Base-by-base conservation (phyloP, 2,797 vertebrate species). In the Anguilla anguilla region DNA sequence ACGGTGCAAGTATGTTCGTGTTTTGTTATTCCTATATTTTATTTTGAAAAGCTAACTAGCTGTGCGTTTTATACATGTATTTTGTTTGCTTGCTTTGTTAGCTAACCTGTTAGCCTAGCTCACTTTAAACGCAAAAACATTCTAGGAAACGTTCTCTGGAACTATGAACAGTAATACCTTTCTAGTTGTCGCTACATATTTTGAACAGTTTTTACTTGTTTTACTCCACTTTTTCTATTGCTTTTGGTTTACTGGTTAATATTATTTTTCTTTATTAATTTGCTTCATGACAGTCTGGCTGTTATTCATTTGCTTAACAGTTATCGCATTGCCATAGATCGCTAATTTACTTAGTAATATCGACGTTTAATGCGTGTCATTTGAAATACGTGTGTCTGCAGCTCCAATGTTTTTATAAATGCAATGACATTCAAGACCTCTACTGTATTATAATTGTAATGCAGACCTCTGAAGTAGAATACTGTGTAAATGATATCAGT, bases 261-360 rank as follows among this genome's bases (percentile, higher is more conserved):
- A 25, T 72, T 43, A 15, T 6, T 87, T 84, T 72, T 11, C 13
- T 84, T 31, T 17, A 28, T 57, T 57, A 9, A 17, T 87, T 84
- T 28, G n/a, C 17, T 43, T 22, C 11, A 28, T 74, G 28, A 31
- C 35, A 22, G 91, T 86, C 91, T 83, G 51, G 90, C 91, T 90
- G 87, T 87, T 91, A 67, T 67, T n/a, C 64, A 6, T 15, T 28
- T 7, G 25, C 64, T 25, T 0, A 22, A 64, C 59, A 53, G 53
- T 53, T 53, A 11, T 53, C 51, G 13, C 53, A 53, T 10, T 53
- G 39, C 2, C 39, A 43, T 43, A 43, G 39, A 43, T 43, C 39
- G 55, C 13, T 19, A 57, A 19, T 57, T 57, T 57, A 57, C 55
- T 57, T 57, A 55, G 55, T 57, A 57, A 17, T 19, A 57, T 57